phyloP scores from a whole-genome alignment of 2,888 invertebrate genomes.

The Tinea pellionella region DNA sequence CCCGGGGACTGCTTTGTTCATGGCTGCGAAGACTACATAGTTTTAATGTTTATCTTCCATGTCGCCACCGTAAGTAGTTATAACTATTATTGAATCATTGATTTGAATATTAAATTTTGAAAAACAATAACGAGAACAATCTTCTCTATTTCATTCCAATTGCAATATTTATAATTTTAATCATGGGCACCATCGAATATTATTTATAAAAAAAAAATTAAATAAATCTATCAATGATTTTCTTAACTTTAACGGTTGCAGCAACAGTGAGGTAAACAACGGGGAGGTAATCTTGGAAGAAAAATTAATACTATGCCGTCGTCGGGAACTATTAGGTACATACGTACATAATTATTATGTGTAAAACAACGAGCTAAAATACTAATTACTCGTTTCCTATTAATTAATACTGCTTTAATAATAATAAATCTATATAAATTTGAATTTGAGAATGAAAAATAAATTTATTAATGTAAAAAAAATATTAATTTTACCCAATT shows the following conservation, averaged over 20 bases:
- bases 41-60: slow-evolving; percentile 5
- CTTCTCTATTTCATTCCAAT: slow-evolving; percentile 4
- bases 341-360: too few relatives aligned
- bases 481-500: too few relatives aligned
- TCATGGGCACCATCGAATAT: neutral
- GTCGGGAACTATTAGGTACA: neutral
- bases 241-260: slow-evolving; percentile 12
- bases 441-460: too few relatives aligned
- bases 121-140: neutral
- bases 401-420: too few relatives aligned
- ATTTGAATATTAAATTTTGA: neutral
- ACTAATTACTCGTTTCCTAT: too few relatives aligned
- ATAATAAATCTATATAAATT: too few relatives aligned
- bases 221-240: neutral
- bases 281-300: slow-evolving; percentile 8
- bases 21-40: slow-evolving; percentile 7
- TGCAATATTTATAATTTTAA: neutral
- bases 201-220: neutral
- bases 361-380: too few relatives aligned
- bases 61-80: slow-evolving; percentile 7
- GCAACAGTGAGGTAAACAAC: slow-evolving; percentile 12
- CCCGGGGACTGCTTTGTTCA: neutral
- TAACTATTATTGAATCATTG: slow-evolving; percentile 1
- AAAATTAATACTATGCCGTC: slow-evolving; percentile 10
- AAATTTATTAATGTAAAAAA: too few relatives aligned